Percentiles rank a stretch among this genome's conserved stretches.
phyloP scores from a whole-genome alignment of 2,888 invertebrate genomes.

The Marronus borbonicus region DNA sequence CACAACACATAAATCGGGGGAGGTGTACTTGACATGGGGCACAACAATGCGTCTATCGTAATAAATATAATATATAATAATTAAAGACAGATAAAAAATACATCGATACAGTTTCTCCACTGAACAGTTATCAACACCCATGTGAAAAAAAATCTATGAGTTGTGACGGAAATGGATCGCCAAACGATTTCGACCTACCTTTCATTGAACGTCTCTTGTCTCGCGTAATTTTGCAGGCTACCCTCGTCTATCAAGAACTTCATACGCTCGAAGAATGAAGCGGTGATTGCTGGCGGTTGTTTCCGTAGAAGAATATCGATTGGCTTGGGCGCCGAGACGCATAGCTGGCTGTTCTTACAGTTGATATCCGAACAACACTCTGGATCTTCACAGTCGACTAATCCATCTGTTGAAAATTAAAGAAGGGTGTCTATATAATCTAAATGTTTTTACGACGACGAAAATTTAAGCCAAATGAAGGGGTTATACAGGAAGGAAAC shows the following conservation, averaged over 20 bases:
- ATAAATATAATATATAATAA: slow-evolving; percentile 65
- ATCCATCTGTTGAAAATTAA: slow-evolving; percentile 81
- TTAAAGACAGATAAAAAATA: slow-evolving; percentile 62
- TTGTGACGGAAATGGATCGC: slow-evolving; percentile 33
- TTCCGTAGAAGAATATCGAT: slow-evolving; percentile 95
- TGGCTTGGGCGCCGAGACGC: slow-evolving; percentile 95
- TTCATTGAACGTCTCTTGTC: slow-evolving; percentile 96
- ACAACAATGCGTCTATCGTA: slow-evolving; percentile 81
- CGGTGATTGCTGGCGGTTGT: slow-evolving; percentile 96
- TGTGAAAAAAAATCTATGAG: slow-evolving; percentile 62
- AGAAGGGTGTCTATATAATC: too few species aligned
- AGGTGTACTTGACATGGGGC: slow-evolving; percentile 81
- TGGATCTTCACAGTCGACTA: slow-evolving; percentile 98
- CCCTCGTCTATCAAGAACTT: slow-evolving; percentile 98
- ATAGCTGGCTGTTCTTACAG: slow-evolving; percentile 90
- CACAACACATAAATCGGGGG: slow-evolving; percentile 68
- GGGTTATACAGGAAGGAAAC: too few species aligned
- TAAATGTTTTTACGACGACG: too few species aligned
- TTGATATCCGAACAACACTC: slow-evolving; percentile 93
- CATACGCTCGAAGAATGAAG: slow-evolving; percentile 98
- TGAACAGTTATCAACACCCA: slow-evolving; percentile 76
- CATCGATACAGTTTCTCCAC: slow-evolving; percentile 57
- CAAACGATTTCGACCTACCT: slow-evolving; percentile 77
- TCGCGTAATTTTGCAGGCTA: slow-evolving; percentile 97
- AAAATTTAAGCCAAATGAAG: too few species aligned